A percentile compares a stretch with the other conserved stretches of the same genome.
Conservation (phyloP, 2,797 vertebrate species). For the Rhinophrynus dorsalis region DNA sequence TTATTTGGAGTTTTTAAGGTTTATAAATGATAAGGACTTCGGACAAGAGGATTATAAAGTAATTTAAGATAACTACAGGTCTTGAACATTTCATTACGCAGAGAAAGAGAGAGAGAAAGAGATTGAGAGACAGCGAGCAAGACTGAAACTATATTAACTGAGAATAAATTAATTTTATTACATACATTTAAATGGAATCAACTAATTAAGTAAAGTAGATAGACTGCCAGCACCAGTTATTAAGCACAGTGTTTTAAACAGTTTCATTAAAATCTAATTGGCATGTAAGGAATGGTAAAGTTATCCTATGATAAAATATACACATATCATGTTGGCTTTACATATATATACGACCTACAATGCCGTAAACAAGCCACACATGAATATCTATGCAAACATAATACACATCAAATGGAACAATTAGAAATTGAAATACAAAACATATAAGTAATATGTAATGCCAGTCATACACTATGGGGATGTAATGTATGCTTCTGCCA, state of each 20-base stretch:
- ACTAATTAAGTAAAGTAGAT: slow-evolving; percentile 31
- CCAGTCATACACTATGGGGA: too few species aligned
- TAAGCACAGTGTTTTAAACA: slow-evolving; percentile 23
- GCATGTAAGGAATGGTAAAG: too few species aligned
- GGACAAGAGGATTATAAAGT: slow-evolving; percentile 49
- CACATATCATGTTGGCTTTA: too few species aligned
- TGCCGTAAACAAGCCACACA: too few species aligned
- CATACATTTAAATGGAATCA: slow-evolving; percentile 9
- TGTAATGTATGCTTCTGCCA: too few species aligned
- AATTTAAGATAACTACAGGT: slow-evolving; percentile 47
- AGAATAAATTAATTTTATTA: not conserved
- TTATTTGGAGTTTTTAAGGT: slow-evolving; percentile 47
- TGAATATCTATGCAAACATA: too few species aligned
- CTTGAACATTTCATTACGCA: slow-evolving; percentile 40
- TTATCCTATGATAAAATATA: too few species aligned
- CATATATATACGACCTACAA: too few species aligned
- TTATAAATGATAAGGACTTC: slow-evolving; percentile 46
- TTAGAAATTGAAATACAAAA: too few species aligned
- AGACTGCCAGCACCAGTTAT: slow-evolving; percentile 8
- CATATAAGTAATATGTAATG: too few species aligned
- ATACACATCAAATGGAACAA: too few species aligned
- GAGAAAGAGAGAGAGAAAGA: slow-evolving; percentile 23
- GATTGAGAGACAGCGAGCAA: not conserved
- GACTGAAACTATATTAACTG: slow-evolving; percentile 13
- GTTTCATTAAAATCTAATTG: slow-evolving; percentile 33